phyloP scores from a whole-genome alignment of 2,888 invertebrate genomes.

The Steromphala cineraria region DNA sequence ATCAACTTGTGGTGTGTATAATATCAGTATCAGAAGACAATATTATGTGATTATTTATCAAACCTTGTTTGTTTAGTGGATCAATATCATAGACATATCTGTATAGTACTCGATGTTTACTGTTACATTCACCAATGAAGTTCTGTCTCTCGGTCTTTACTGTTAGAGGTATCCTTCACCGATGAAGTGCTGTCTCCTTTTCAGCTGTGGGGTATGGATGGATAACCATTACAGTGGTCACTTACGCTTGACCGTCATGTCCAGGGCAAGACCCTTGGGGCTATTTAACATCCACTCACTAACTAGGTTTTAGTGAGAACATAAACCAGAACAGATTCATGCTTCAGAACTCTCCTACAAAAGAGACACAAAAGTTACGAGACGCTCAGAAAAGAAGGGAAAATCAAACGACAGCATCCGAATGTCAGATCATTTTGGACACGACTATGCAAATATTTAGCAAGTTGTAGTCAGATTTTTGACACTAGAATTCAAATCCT shows the following conservation, averaged over 20 bases:
- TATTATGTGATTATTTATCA: too few relatives aligned
- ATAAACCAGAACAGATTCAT: neutral
- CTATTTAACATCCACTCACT: neutral
- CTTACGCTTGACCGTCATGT: neutral
- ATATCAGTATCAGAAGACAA: too few relatives aligned
- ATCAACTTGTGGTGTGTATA: too few relatives aligned
- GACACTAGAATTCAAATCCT: neutral
- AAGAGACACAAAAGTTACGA: conserved; percentile 7
- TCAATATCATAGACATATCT: too few relatives aligned
- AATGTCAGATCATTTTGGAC: neutral
- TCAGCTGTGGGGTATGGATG: too few relatives aligned
- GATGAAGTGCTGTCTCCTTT: too few relatives aligned
- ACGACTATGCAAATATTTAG: neutral
- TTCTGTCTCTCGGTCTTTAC: too few relatives aligned
- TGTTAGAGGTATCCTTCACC: too few relatives aligned
- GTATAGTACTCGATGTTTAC: too few relatives aligned
- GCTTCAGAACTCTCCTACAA: neutral
- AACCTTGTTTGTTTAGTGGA: too few relatives aligned
- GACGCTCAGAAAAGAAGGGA: neutral
- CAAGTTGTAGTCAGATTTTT: neutral
- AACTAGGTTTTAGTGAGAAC: neutral
- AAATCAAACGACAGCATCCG: neutral
- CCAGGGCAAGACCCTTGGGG: neutral
- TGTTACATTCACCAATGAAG: too few relatives aligned
- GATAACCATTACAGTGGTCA: neutral